Base-by-base conservation (phyloP, 2,113 vertebrate genomes). In the Gymnogyps californianus region DNA sequence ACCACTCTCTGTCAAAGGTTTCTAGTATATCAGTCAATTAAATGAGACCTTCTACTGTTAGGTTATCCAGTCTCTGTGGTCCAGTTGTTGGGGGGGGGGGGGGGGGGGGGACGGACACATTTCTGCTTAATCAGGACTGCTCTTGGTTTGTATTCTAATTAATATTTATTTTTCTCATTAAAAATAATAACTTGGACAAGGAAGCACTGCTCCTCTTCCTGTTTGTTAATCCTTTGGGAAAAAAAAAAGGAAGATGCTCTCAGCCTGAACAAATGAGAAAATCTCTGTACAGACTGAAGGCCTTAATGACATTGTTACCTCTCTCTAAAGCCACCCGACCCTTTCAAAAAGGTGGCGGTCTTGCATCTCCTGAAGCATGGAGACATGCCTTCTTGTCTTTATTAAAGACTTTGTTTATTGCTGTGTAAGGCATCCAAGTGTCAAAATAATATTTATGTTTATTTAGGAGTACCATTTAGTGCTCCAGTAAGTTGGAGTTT, bases 161-260 rank as follows among this genome's bases (percentile, higher is more conserved):
- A 88, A 81, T 72, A 65, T 93, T 93, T 96, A 64, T 89, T 90
- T 95, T 91, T 87, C 82, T 54, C 88, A 66, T 94, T 93, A 92
- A 86, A 96, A 94, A 59, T 92, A 90, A 92, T 65, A 83, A 22
- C 46, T 72, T 62, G 66, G 47, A 77, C 81, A 80, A 80, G 46
- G 66, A 83, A 87, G 66, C 26, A 34, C 32, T 42, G 58, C 78
- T 87, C 13, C 38, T 95, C n/a, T 89, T 76, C 66, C 66, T 92
- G 70, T 87, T 95, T 79, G 34, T 83, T 96, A 93, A 94, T 91
- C 91, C 89, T 76, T 87, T 29, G 26, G 7, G 44, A 67, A 59
- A 38, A 54, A 69, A 44, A 52, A 49, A 36, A 8, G 9, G 6
- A 15, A 58, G 22, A 17, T 0, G 0, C 65, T 90, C 87, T 93